Base-by-base conservation (phyloP, 2,113 vertebrate genomes). In the Pygoscelis adeliae region DNA sequence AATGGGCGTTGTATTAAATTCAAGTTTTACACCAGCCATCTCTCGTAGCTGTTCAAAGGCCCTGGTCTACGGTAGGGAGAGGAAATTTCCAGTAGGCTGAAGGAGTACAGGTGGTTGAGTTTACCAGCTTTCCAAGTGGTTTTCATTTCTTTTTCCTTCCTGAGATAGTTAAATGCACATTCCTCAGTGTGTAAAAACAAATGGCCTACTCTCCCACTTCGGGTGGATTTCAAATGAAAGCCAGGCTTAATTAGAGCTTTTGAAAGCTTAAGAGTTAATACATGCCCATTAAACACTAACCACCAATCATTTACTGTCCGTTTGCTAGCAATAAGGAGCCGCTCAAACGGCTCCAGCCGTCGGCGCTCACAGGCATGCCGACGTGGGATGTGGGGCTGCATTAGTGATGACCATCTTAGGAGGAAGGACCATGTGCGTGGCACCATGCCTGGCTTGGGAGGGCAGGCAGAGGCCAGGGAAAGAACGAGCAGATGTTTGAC, bases 111-210 rank as follows among this genome's bases (percentile, higher is more conserved):
- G 92, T 95, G 87, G 52, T 88, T 80, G 93, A 76, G 26, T 90
- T 96, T 90, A 94, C 74, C 93, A 77, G 50, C 74, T 85, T 77
- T 70, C 70, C 91, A 77, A 96, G 55, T 90, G 93, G 40, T 95
- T 97, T 94, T 89, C 29, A 87, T 96, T 95, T 96, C 18, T 87
- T 94, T 93, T 93, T 93, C 87, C 80, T 95, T 96, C 89, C 95
- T 94, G 62, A 91, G 46, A 88, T 36, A 93, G 91, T 95, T 97
- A 96, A 95, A 91, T 5, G 9, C 82, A 77, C 94, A 95, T 97
- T 95, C 89, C 78, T 95, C 38, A 74, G 93, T 65, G 29, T 89
- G 87, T 89, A 85, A 95, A 91, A 97, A 86, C 62, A 97, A 97
- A 96, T 80, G 66, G 81, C 50, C 29, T 50, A 14, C 53, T 91